Evolutionary conservation across 2,797 vertebrate species (phyloP).

Genomic region (Sebastes alutus): DNA sequence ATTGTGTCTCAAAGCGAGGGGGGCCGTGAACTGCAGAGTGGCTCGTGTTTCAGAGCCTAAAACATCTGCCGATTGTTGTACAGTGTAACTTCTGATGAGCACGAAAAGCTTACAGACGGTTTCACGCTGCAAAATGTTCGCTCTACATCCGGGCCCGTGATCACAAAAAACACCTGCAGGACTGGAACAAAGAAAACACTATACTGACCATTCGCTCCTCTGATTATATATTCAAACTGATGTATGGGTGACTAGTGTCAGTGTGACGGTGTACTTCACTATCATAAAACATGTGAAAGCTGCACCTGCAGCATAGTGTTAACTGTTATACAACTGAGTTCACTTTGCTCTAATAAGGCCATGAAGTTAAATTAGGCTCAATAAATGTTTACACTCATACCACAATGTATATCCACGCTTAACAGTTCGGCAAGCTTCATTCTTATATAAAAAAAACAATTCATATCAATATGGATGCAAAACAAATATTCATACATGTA

Average conservation of each 20-base stretch:
- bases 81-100: conserved; percentile 26
- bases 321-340: conserved; percentile 47
- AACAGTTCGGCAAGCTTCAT: conserved; percentile 75
- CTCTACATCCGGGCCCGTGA: conserved; percentile 3
- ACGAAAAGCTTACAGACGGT: conserved; percentile 12
- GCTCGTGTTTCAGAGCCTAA: conserved; percentile 23
- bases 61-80: conserved; percentile 8
- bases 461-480: conserved; percentile 74
- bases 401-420: conserved; percentile 60
- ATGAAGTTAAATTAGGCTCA: conserved; percentile 59
- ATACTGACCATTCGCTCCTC: conserved; percentile 18
- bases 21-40: background rate
- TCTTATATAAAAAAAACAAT: conserved; percentile 63
- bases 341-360: conserved; percentile 67
- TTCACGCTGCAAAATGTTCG: background rate
- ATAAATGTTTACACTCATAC: conserved; percentile 53
- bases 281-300: conserved; percentile 29
- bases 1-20: conserved; percentile 52
- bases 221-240: conserved; percentile 7
- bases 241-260: conserved; percentile 1
- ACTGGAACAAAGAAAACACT: background rate
- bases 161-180: conserved; percentile 23
- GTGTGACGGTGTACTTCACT: conserved; percentile 4
- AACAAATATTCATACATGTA: conserved; percentile 76
- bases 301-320: conserved; percentile 49